Base-by-base conservation (phyloP, 2,888 invertebrate species). In the Cephus sareptanus region DNA sequence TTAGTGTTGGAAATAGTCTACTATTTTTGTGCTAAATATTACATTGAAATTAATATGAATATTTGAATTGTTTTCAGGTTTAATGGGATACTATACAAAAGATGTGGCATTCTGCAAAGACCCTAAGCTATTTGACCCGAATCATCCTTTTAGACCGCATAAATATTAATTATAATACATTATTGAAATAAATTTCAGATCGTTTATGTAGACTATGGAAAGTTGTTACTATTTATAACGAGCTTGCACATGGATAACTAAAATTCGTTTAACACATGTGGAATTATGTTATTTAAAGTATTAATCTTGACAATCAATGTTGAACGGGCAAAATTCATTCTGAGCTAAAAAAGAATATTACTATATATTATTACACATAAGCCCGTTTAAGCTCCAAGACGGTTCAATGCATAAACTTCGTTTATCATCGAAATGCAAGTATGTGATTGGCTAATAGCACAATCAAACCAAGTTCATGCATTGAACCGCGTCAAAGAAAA, bases 121-220 rank as follows among this genome's bases (percentile, higher is more conserved):
- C 92, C 99, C 99, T 3, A 95, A 95, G 89, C 92, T 99, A 69
- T 99, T 97, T 92, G 96, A 99, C 90, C 96, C 97, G 0, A 96
- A 98, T 86, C 94, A 94, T 84, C 98, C 98, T 9, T 92, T 96
- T 70, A 93, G 96, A 83, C 95, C 95, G 12, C 97, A 98, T 91
- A 94, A 95, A 91, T 96, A 95, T 92, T 96, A 94, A 91, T 79
- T 77, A 71, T 76, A 71, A 34, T 40, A 79, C 74, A 80, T 76
- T 82, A 15, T 23, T 9, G 9, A 40, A 40, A 40, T 40, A 40
- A 40, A 40, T 23, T 40, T 23, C 9, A 40, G 23, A 23, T 2
- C 0, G 40, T 23, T 40, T 23, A 23, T 73, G 34, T 78, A 79
- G 79, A 23, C 40, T 80, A 82, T 78, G 79, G 69, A 77, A 76